Percentiles rank a stretch among this genome's conserved stretches.
These are phyloP conservation scores for Benitochromis conjunctus DNA, from an alignment of 2,113 vertebrate genomes.

Conservation along the genomic window DNA sequence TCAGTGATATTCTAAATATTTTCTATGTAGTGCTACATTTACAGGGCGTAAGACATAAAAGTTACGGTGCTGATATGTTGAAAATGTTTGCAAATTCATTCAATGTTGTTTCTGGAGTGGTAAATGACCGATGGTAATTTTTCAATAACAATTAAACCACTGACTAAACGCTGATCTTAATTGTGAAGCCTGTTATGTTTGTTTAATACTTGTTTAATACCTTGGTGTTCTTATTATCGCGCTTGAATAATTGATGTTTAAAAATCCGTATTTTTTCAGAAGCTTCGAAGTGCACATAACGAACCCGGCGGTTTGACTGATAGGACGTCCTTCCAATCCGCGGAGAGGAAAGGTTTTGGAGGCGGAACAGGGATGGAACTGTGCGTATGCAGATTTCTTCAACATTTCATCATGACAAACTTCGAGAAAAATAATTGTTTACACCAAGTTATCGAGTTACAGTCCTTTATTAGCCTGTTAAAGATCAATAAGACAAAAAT, in stretches of 20 bases:
- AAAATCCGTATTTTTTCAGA: neutral
- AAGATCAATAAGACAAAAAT: neutral
- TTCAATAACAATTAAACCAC: neutral
- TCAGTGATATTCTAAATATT: neutral
- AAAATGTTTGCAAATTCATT: neutral
- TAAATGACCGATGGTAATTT: neutral
- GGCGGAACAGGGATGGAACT: neutral
- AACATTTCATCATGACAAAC: neutral
- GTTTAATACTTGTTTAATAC: neutral
- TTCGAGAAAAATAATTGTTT: neutral
- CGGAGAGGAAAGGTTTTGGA: neutral
- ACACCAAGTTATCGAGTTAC: neutral
- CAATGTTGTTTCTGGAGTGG: neutral
- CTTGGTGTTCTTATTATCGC: neutral
- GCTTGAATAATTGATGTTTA: fast-evolving
- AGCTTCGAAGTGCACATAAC: neutral
- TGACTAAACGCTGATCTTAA: neutral
- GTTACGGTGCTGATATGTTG: neutral
- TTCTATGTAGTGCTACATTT: neutral
- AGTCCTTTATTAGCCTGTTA: neutral
- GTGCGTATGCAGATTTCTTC: neutral
- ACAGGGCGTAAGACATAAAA: neutral
- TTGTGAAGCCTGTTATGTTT: neutral
- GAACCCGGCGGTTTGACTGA: neutral
- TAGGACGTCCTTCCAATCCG: conserved; percentile 39